phyloP scores from a whole-genome alignment of 1,140 invertebrate species.

The Holotrichia oblita region DNA sequence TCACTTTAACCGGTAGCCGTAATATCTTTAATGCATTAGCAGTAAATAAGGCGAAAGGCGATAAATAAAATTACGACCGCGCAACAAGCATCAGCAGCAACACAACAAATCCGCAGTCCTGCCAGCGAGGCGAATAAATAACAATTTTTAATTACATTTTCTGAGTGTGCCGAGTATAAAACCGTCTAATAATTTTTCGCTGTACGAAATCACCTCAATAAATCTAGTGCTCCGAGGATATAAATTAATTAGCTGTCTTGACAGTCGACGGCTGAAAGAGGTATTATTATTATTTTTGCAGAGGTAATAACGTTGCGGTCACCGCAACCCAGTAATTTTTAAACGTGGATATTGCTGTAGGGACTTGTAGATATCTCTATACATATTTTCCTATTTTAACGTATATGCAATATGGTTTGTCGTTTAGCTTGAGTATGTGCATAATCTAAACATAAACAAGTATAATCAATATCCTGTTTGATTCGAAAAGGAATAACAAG shows the following conservation, averaged over 20 bases:
- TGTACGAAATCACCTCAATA: slow-evolving; percentile 26
- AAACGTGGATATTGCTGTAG: background rate
- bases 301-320: slow-evolving; percentile 23
- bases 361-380: background rate
- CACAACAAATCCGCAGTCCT: background rate
- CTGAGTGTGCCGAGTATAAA: slow-evolving; percentile 23
- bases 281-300: slow-evolving; percentile 28
- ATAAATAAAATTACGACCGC: slow-evolving; percentile 33
- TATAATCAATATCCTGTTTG: too few relatives aligned
- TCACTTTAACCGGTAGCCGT: slow-evolving; percentile 29
- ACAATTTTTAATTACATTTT: slow-evolving; percentile 36
- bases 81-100: background rate
- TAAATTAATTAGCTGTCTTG: slow-evolving; percentile 27
- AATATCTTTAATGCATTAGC: slow-evolving; percentile 32
- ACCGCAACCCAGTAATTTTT: background rate
- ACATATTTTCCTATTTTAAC: background rate
- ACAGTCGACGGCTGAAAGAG: slow-evolving; percentile 22
- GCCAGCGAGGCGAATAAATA: slow-evolving; percentile 33
- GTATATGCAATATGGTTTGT: too few relatives aligned
- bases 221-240: slow-evolving; percentile 27
- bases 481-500: too few relatives aligned
- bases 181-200: slow-evolving; percentile 33
- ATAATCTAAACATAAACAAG: too few relatives aligned
- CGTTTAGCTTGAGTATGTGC: too few relatives aligned
- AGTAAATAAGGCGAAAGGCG: slow-evolving; percentile 35